phyloP scores from a whole-genome alignment of 2,113 vertebrate genomes.

The Equus przewalskii region DNA sequence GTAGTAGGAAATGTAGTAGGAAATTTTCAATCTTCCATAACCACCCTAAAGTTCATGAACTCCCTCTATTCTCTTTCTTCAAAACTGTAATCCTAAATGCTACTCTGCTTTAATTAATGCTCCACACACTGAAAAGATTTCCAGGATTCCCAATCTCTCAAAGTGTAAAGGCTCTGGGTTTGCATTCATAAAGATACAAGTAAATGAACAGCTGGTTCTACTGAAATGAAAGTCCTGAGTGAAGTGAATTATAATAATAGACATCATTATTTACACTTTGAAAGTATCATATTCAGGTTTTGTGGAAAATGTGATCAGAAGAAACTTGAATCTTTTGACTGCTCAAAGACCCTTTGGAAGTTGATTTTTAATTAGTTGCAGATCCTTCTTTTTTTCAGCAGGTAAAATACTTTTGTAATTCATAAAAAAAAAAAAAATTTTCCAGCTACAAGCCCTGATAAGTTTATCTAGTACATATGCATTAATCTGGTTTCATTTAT shows the following conservation, averaged over 20 bases:
- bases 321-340: background rate
- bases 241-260: background rate
- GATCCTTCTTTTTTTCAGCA: background rate
- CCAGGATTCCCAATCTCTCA: background rate
- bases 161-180: conserved; percentile 4
- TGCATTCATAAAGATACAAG: conserved; percentile 48
- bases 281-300: background rate
- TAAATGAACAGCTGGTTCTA: conserved; percentile 32
- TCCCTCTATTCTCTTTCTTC: conserved; percentile 47
- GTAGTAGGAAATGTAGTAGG: too few species aligned
- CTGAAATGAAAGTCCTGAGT: conserved; percentile 27
- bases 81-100: conserved; percentile 13
- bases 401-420: background rate
- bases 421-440: background rate
- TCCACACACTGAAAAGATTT: conserved; percentile 22
- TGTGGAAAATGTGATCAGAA: background rate
- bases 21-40: background rate
- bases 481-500: background rate
- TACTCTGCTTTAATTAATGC: conserved; percentile 34
- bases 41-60: conserved; percentile 9
- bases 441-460: background rate
- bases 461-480: background rate
- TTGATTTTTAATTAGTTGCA: background rate
- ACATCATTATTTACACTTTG: background rate
- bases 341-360: background rate